Evolutionary conservation across 2,113 vertebrate genomes (phyloP).

Genomic region (Cochlearius cochlearius): DNA sequence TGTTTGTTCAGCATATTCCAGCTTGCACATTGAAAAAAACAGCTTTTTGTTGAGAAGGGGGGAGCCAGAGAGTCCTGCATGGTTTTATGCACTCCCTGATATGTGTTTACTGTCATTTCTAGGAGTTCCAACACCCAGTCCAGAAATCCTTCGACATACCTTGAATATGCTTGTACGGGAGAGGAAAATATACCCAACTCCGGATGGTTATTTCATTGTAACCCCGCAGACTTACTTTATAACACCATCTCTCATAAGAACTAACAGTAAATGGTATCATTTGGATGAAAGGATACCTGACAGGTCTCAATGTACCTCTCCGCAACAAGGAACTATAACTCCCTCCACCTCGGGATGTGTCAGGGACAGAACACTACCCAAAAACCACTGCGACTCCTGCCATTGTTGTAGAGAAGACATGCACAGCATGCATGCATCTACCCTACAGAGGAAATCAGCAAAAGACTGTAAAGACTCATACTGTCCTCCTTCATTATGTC

Average conservation of each 20-base stretch:
- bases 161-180: conserved; percentile 95
- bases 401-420: conserved; percentile 90
- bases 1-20: conserved; percentile 16
- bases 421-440: conserved; percentile 89
- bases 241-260: conserved; percentile 96
- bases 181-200: conserved; percentile 96
- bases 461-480: conserved; percentile 90
- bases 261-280: conserved; percentile 99
- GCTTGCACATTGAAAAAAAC: not conserved
- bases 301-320: conserved; percentile 92
- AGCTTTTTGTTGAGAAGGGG: not conserved
- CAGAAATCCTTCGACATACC: conserved; percentile 94
- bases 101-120: conserved; percentile 29
- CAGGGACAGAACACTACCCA: conserved; percentile 88
- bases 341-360: conserved; percentile 90
- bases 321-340: conserved; percentile 90
- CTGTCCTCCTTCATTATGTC: conserved; percentile 81
- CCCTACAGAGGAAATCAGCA: conserved; percentile 88
- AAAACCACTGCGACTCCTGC: conserved; percentile 92
- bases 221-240: conserved; percentile 99
- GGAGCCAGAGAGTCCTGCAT: not conserved
- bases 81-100: conserved; percentile 24
- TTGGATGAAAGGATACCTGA: conserved; percentile 93
- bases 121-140: conserved; percentile 97
- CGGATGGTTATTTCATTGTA: conserved; percentile 97